phyloP scores from a whole-genome alignment of 2,888 invertebrate species.

The Diarsia brunnea region DNA sequence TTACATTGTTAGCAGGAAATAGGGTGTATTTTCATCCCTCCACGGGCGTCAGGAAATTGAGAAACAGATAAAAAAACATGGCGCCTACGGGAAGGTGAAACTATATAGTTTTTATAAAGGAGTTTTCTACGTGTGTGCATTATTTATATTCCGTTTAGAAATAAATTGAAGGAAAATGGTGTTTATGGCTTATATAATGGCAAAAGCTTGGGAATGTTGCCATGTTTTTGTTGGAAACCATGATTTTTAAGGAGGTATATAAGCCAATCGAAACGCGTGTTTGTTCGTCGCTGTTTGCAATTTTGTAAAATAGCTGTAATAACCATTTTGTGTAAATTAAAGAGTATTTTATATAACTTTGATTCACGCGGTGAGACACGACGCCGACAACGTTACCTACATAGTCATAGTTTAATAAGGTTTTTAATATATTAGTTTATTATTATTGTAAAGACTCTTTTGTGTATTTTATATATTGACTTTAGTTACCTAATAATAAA shows the following conservation, averaged over 20 bases:
- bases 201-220: neutral
- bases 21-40: slow-evolving; percentile 21
- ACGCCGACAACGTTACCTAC: too few relatives aligned
- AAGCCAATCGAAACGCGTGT: neutral
- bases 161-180: slow-evolving; percentile 43
- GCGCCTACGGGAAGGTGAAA: slow-evolving; percentile 33
- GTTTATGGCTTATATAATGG: slow-evolving; percentile 13
- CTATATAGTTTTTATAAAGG: slow-evolving; percentile 36
- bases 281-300: neutral
- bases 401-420: too few relatives aligned
- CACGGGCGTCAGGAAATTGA: slow-evolving; percentile 52
- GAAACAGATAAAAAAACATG: slow-evolving; percentile 50
- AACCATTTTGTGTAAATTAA: neutral
- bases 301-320: neutral
- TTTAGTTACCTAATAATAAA: too few relatives aligned
- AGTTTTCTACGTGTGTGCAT: slow-evolving; percentile 21
- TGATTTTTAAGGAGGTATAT: neutral
- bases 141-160: slow-evolving; percentile 35
- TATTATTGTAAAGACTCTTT: too few relatives aligned
- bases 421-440: too few relatives aligned
- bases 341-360: neutral
- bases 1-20: slow-evolving; percentile 51
- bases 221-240: neutral
- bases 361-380: too few relatives aligned
- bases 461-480: too few relatives aligned